A percentile compares a stretch with the other conserved stretches of the same genome.
phyloP scores from a whole-genome alignment of 92 coral and sea anemone species.

The Palythoa grandis region DNA sequence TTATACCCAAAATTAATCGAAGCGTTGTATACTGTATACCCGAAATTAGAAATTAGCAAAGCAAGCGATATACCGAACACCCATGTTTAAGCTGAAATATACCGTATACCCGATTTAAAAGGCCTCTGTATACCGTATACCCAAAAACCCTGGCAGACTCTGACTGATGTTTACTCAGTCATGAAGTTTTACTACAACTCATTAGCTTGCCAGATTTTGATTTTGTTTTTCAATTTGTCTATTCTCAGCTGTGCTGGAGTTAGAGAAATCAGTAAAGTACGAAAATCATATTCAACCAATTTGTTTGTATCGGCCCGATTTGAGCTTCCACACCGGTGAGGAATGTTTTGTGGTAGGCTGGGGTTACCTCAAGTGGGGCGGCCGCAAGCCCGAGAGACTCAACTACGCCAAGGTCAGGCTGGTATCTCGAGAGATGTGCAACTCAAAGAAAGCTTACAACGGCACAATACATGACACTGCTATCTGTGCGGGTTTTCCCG shows the following conservation, averaged over 20 bases:
- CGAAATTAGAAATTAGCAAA: too few species aligned
- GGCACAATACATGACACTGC: conserved; percentile 88
- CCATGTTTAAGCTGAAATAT: too few species aligned
- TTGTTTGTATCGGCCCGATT: conserved; percentile 66
- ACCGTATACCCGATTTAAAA: too few species aligned
- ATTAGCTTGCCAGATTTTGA: background rate
- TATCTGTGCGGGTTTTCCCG: conserved; percentile 79
- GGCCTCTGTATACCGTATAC: too few species aligned
- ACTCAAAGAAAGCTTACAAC: conserved; percentile 72
- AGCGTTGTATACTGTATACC: too few species aligned
- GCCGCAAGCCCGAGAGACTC: conserved; percentile 70
- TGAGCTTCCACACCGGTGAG: conserved; percentile 56
- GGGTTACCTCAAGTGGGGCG: conserved; percentile 87
- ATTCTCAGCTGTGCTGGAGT: conserved; percentile 71
- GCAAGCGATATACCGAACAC: too few species aligned
- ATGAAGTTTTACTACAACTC: background rate
- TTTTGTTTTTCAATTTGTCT: background rate
- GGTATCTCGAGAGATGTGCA: conserved; percentile 76
- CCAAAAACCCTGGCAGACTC: too few species aligned
- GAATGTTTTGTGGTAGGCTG: conserved; percentile 84
- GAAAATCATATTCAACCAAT: conserved; percentile 70
- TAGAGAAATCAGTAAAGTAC: conserved; percentile 54
- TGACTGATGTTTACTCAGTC: background rate
- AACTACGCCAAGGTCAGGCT: conserved; percentile 70
- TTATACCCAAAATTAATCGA: too few species aligned